A percentile compares a stretch with the other conserved stretches of the same genome.
Conservation (phyloP, 2,113 vertebrate genomes). For the Galbula dea region DNA sequence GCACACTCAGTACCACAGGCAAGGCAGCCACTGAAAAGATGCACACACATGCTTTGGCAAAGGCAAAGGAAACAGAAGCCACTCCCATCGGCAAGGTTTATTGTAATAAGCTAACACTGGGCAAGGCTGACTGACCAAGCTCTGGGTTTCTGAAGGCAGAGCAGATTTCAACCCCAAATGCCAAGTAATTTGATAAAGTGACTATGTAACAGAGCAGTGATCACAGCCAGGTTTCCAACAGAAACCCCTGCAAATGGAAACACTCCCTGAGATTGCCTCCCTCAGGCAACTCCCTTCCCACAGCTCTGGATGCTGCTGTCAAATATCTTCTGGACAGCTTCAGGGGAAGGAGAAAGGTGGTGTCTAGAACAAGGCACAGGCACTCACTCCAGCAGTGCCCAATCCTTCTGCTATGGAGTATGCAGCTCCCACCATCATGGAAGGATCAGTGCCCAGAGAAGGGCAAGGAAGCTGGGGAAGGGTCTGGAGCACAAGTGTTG, state of each 20-base stretch:
- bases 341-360: neutral
- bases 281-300: neutral
- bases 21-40: neutral
- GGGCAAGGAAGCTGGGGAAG: too few species aligned
- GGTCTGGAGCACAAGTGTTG: too few species aligned
- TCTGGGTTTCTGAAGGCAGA: neutral
- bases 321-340: neutral
- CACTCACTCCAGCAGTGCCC: neutral
- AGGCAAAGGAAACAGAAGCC: neutral
- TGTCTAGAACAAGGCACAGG: neutral
- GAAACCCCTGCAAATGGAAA: neutral
- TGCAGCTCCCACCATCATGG: neutral
- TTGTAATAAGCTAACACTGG: neutral
- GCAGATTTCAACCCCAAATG: neutral
- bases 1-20: neutral
- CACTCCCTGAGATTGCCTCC: neutral
- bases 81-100: neutral
- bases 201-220: neutral
- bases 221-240: neutral
- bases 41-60: neutral
- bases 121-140: neutral
- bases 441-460: too few species aligned
- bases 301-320: neutral
- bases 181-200: neutral
- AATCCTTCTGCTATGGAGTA: neutral